Conservation (phyloP, 2,797 vertebrate species). For the Malacoraja senta region DNA sequence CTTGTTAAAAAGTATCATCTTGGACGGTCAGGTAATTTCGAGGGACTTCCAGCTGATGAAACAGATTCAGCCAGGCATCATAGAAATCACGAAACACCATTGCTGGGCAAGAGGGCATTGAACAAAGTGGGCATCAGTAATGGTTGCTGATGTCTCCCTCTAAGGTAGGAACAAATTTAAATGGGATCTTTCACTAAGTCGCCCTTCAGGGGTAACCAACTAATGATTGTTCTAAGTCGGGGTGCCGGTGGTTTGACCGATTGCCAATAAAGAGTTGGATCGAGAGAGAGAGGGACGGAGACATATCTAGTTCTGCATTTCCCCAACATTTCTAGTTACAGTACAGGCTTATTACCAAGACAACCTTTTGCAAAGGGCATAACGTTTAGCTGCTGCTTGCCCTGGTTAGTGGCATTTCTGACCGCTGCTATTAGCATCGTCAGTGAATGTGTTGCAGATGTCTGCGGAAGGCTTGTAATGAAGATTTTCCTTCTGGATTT, state of each 20-base stretch:
- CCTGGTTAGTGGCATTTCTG: neutral
- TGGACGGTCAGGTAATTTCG: too few relatives aligned
- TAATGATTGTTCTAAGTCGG: neutral
- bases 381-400: neutral
- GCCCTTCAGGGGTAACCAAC: too few relatives aligned
- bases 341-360: neutral
- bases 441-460: too few relatives aligned
- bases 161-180: neutral
- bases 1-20: neutral
- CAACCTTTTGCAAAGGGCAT: neutral
- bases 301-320: too few relatives aligned
- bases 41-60: neutral
- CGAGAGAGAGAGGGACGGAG: neutral
- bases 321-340: too few relatives aligned
- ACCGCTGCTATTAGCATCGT: neutral
- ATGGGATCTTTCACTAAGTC: neutral
- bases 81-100: neutral
- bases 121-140: neutral
- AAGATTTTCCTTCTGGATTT: neutral
- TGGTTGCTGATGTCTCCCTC: too few relatives aligned
- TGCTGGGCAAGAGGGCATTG: neutral
- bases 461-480: neutral
- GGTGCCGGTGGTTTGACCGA: neutral
- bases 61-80: neutral
- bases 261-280: neutral